Base-by-base conservation (phyloP, 2,113 vertebrate genomes). In the Tiliqua scincoides region DNA sequence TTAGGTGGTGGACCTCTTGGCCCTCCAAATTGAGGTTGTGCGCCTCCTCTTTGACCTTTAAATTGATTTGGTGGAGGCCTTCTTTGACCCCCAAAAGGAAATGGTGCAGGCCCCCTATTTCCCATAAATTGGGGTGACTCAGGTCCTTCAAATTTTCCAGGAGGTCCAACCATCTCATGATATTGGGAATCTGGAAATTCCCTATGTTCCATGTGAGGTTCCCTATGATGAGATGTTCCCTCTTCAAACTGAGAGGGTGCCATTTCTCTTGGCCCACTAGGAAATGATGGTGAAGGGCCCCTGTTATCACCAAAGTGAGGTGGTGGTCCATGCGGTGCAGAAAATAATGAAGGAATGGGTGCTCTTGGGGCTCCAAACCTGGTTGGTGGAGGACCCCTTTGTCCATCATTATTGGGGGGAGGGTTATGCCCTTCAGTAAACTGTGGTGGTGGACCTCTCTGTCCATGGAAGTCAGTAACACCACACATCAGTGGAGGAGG, bases 331-430 rank as follows among this genome's bases (percentile, higher is more conserved):
- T 97, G 97, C 54, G 96, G 97, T 90, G 95, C 93, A 87, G 97
- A 94, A 88, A 98, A 98, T 80, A 96, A 96, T 82, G 98, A 97
- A 91, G 98, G 97, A 74, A 97, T 95, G 32, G 96, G 93, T 63
- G 94, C 97, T 78, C 97, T 98, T 0, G 96, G 98, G 32, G 95
- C 95, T 76, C 95, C 94, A 57, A 98, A 98, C 91, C 98, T 96
- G 80, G 95, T 95, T 5, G 97, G 96, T 1, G 95, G 92, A 32
- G 97, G 95, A 25, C 90, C 97, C 84, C 95, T 96, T 73, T 97
- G 97, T 71, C 96, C 97, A 43, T 99, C 98, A 6, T 92, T 88
- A 83, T 95, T 90, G 76, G 87, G 89, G 83, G 96, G 88, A n/a
- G 89, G 17, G 32, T 85, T 79, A 1, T 91, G 94, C 72, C 94